Evolutionary conservation across 2,888 invertebrate genomes (phyloP).

Genomic region (Ptilodon capucinus): DNA sequence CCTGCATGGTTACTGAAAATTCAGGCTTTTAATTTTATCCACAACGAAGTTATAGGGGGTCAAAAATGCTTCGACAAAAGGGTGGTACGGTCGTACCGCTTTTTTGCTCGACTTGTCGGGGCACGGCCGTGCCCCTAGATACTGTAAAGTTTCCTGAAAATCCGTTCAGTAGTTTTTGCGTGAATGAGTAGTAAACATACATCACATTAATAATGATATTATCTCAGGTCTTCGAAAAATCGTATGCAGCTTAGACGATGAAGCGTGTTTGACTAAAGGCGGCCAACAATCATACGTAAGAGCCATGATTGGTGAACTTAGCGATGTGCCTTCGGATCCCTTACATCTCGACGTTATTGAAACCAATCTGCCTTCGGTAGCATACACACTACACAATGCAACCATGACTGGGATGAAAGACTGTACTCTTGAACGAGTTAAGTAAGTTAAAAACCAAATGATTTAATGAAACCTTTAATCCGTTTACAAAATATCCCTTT

Average conservation of each 20-base stretch:
- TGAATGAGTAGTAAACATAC: too few species aligned
- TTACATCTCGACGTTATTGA: conserved; percentile 24
- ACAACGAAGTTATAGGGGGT: too few species aligned
- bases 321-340: conserved; percentile 38
- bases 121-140: too few species aligned
- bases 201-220: too few species aligned
- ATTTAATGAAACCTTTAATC: background rate
- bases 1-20: too few species aligned
- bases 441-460: conserved; percentile 4
- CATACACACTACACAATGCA: conserved; percentile 15
- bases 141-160: too few species aligned
- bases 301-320: conserved; percentile 25
- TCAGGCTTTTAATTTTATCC: too few species aligned
- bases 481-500: too few species aligned
- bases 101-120: too few species aligned
- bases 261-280: conserved; percentile 17
- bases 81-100: too few species aligned
- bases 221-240: background rate
- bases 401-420: conserved; percentile 21
- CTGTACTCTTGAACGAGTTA: conserved; percentile 12
- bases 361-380: conserved; percentile 10
- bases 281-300: background rate
- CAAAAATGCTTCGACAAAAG: too few species aligned
- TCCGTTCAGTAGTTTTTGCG: too few species aligned
- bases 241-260: conserved; percentile 13